These are phyloP conservation scores for Pipistrellus kuhlii DNA, from an alignment of 2,797 vertebrate species.

Conservation along the genomic window DNA sequence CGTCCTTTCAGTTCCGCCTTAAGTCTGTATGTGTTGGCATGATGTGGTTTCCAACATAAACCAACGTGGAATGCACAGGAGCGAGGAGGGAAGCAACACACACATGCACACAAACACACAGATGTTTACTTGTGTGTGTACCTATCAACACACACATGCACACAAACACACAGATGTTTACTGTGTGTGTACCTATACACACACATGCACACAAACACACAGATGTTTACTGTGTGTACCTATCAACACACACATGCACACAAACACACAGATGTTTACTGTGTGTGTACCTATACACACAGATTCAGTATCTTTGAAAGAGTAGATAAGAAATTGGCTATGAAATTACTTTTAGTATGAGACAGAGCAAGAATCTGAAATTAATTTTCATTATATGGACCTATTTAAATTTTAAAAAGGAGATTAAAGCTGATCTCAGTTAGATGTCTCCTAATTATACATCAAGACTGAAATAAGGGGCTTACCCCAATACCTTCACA, in stretches of 20 bases:
- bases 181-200: not conserved
- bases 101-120: not conserved
- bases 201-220: too few species aligned
- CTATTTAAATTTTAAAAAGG: constrained; percentile 34
- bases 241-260: not conserved
- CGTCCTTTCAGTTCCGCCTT: not conserved
- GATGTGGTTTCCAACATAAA: not conserved
- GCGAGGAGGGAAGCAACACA: not conserved
- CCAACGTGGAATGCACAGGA: not conserved
- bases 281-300: not conserved
- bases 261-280: not conserved
- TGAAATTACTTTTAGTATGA: not conserved
- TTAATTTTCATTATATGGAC: not conserved
- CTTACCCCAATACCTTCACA: not conserved
- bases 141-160: not conserved
- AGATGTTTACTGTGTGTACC: not conserved
- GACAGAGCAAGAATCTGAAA: not conserved
- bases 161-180: not conserved
- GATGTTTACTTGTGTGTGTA: not conserved
- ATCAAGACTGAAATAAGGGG: not conserved
- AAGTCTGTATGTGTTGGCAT: not conserved
- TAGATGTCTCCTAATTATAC: not conserved
- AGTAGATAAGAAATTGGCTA: not conserved
- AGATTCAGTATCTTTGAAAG: not conserved
- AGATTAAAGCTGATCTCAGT: not conserved